Conservation (phyloP, 1,140 invertebrate genomes). For the Ctenoplectra terminalis region DNA sequence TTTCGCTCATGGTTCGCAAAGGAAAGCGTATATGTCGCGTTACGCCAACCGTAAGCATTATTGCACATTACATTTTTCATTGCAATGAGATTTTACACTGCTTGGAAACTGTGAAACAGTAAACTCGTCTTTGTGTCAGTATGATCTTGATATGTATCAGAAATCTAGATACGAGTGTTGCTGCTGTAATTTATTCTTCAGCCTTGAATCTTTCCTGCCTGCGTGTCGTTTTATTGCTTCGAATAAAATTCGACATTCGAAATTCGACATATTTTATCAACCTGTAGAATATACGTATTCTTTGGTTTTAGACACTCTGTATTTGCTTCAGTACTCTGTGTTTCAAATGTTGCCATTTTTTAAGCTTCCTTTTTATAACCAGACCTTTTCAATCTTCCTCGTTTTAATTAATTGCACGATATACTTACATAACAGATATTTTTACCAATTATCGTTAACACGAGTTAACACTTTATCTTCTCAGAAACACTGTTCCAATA, state of each 20-base stretch:
- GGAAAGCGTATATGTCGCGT: background rate
- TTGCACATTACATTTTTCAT: background rate
- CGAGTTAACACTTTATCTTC: too few relatives aligned
- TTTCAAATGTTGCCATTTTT: too few relatives aligned
- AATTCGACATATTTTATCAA: too few relatives aligned
- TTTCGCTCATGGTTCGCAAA: background rate
- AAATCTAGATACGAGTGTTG: conserved; percentile 11
- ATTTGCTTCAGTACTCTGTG: too few relatives aligned
- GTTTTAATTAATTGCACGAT: background rate
- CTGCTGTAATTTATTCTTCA: conserved; percentile 4
- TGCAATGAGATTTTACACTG: background rate
- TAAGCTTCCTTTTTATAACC: background rate
- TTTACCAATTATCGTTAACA: too few relatives aligned
- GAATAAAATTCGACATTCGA: too few relatives aligned
- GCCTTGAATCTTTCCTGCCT: background rate
- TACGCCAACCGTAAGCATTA: background rate
- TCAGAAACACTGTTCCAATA: too few relatives aligned
- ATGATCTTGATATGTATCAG: background rate
- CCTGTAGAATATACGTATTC: too few relatives aligned
- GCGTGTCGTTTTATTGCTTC: background rate
- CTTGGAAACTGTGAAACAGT: background rate
- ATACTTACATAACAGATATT: background rate
- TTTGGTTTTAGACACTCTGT: too few relatives aligned
- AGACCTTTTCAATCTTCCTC: background rate
- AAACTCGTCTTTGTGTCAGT: background rate